Base-by-base conservation (phyloP, 2,888 invertebrate species). In the Camptogramma bilineatum region DNA sequence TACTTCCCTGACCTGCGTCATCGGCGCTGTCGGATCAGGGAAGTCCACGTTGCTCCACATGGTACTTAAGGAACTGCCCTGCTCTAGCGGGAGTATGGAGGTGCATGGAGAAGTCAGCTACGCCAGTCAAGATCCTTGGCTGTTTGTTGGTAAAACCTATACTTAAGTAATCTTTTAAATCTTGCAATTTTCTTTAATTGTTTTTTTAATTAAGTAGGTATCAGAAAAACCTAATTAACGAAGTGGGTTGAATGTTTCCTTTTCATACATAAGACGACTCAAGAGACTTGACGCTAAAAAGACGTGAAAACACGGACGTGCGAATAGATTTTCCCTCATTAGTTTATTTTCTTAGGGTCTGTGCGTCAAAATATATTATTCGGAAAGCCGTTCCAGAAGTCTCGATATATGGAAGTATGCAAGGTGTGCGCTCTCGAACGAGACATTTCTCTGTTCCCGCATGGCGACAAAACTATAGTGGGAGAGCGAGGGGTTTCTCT, bases 301-400 rank as follows among this genome's bases (percentile, higher is more conserved):
- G n/a, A n/a, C n/a, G n/a, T n/a, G n/a, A n/a, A n/a, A n/a, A n/a
- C n/a, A n/a, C n/a, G n/a, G n/a, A n/a, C n/a, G n/a, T n/a, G n/a
- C n/a, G n/a, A n/a, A n/a, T n/a, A n/a, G n/a, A n/a, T n/a, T n/a
- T n/a, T n/a, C n/a, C n/a, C n/a, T n/a, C n/a, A n/a, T n/a, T n/a
- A n/a, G n/a, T n/a, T 16, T 46, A 31, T 21, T 46, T 47, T 53
- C 10, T 55, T 42, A 9, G 95, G 96, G 5, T 96, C 97, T 19
- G 96, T 99, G 0, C 94, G 97, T 10, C 98, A 99, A 82, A 99
- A 99, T 82, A 98, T 99, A 73, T 85, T 98, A 0, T 99, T 99
- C 83, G 99, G 98, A 0, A 94, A 94, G 79, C 94, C 94, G 69
- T 96, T 95, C 92, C 94, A 82, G 55, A 91, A 86, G 63, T 67